These are phyloP conservation scores for Rhimphoctona megacephalus DNA, from an alignment of 2,888 invertebrate species.

Conservation along the genomic window DNA sequence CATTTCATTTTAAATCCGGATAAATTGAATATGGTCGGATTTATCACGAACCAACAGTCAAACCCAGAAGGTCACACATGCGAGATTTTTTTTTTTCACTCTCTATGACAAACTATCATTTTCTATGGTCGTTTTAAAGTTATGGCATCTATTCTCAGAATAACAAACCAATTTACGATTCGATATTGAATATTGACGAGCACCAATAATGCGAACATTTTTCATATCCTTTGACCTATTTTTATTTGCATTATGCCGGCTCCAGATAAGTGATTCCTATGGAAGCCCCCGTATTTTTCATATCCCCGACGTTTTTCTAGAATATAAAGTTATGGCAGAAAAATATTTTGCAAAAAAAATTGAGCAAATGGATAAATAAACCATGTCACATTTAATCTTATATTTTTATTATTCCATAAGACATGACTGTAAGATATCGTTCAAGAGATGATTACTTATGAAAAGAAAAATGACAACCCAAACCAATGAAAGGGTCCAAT, in stretches of 20 bases:
- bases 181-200: slow-evolving; percentile 28
- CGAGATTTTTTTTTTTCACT: neutral
- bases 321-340: neutral
- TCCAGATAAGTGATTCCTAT: neutral
- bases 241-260: neutral
- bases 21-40: neutral
- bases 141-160: neutral
- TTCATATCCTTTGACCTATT: slow-evolving; percentile 22
- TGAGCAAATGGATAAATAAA: neutral
- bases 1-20: slow-evolving; percentile 2
- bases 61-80: neutral
- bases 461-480: neutral
- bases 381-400: neutral
- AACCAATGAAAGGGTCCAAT: neutral
- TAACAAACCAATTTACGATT: neutral
- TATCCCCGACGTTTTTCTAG: neutral
- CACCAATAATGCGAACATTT: slow-evolving; percentile 10
- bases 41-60: neutral
- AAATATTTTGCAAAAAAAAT: neutral
- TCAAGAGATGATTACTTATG: neutral
- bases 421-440: neutral
- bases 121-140: neutral
- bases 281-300: neutral
- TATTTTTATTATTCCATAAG: neutral
- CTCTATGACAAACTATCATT: slow-evolving; percentile 11